Conservation (phyloP, 2,113 vertebrate species). For the Pyxicephalus adspersus region DNA sequence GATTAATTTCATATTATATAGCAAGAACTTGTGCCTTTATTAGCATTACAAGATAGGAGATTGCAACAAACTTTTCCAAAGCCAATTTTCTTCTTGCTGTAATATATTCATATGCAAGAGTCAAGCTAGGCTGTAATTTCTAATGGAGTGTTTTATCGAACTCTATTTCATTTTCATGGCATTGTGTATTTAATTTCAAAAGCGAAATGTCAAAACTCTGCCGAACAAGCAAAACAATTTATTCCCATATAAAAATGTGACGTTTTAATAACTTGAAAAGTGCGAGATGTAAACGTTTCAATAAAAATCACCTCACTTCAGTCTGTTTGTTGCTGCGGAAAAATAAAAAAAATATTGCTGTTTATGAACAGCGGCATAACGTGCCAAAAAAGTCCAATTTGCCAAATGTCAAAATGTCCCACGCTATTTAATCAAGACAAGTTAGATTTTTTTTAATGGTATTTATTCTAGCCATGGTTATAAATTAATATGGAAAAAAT, state of each 20-base stretch:
- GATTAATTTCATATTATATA: neutral
- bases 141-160: constrained; percentile 34
- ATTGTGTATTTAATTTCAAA: constrained; percentile 50
- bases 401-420: no score
- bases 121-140: constrained; percentile 11
- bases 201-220: constrained; percentile 42
- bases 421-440: no score
- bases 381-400: no score
- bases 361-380: no score
- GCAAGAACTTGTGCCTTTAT: neutral
- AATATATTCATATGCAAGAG: constrained; percentile 1
- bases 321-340: neutral
- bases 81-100: neutral
- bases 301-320: neutral
- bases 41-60: neutral
- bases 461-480: no score
- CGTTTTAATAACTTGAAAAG: constrained; percentile 31
- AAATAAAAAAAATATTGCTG: neutral
- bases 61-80: neutral
- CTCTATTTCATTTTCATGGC: constrained; percentile 33
- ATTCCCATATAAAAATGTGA: constrained; percentile 14
- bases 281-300: constrained; percentile 7
- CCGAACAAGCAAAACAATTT: constrained; percentile 8
- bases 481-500: no score
- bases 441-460: no score